Percentiles rank a stretch among this genome's conserved stretches.
phyloP scores from a whole-genome alignment of 92 coral and sea anemone species.

The Pocillopora meandrina region DNA sequence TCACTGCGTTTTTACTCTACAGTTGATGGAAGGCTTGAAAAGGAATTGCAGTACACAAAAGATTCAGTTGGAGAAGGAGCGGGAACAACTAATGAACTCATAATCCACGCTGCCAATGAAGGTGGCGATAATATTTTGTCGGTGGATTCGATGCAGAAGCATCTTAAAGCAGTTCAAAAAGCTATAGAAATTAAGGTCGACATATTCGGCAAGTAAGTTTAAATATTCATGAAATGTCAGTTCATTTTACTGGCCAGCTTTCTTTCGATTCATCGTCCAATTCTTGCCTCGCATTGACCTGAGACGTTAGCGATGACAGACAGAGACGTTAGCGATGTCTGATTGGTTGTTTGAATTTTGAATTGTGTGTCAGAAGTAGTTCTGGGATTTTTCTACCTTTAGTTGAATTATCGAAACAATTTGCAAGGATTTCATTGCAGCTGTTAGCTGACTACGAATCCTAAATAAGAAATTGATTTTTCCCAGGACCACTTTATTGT shows the following conservation, averaged over 20 bases:
- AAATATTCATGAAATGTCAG: background rate
- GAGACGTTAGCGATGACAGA: too few relatives aligned
- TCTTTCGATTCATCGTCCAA: too few relatives aligned
- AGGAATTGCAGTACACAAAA: constrained; percentile 75
- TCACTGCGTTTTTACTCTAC: background rate
- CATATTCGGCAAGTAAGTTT: constrained; percentile 25
- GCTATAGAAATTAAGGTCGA: constrained; percentile 78
- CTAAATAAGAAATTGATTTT: too few relatives aligned
- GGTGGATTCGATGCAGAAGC: constrained; percentile 68
- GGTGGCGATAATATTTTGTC: constrained; percentile 76
- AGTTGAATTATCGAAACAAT: too few relatives aligned
- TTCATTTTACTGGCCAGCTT: too few relatives aligned
- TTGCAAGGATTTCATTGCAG: too few relatives aligned
- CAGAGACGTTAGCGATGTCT: too few relatives aligned
- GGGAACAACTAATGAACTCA: constrained; percentile 70
- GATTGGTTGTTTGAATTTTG: background rate
- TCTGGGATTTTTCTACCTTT: too few relatives aligned
- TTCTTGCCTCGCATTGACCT: too few relatives aligned
- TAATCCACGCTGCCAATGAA: constrained; percentile 82
- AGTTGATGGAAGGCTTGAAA: constrained; percentile 90
- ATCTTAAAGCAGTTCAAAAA: constrained; percentile 69
- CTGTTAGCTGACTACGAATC: too few relatives aligned
- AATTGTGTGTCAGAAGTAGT: background rate
- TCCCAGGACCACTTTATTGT: too few relatives aligned
- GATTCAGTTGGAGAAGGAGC: constrained; percentile 70